These are phyloP conservation scores for Tor tambroides DNA, from an alignment of 2,113 vertebrate species.

Conservation along the genomic window DNA sequence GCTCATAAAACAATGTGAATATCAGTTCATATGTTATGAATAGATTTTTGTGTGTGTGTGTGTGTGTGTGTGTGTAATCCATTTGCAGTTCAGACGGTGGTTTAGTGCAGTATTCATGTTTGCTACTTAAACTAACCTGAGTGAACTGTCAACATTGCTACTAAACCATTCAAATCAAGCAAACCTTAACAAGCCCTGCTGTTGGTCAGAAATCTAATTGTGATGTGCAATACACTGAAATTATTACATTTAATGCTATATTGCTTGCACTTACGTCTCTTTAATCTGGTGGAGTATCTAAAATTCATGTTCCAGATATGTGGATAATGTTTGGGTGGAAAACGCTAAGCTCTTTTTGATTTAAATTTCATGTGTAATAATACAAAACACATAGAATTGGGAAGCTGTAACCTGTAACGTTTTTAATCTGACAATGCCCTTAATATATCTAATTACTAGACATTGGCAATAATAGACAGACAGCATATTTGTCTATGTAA, in stretches of 20 bases:
- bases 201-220: background rate
- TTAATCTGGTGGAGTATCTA: background rate
- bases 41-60: no score
- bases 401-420: background rate
- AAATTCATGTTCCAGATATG: background rate
- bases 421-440: background rate
- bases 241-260: background rate
- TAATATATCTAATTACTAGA: background rate
- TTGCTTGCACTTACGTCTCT: background rate
- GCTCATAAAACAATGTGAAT: no score
- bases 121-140: background rate
- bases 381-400: background rate
- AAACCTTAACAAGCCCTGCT: background rate
- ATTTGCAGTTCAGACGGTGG: background rate
- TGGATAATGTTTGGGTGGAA: conserved; percentile 9
- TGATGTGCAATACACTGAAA: background rate
- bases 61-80: background rate
- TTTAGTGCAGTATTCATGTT: background rate
- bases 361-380: background rate
- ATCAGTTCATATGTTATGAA: no score
- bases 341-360: background rate
- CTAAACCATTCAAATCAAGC: background rate
- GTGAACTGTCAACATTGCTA: background rate
- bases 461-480: background rate
- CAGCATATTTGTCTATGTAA: background rate